Evolutionary conservation across 2,113 vertebrate species (phyloP).

Genomic region (sheep (Ovis aries)): DNA sequence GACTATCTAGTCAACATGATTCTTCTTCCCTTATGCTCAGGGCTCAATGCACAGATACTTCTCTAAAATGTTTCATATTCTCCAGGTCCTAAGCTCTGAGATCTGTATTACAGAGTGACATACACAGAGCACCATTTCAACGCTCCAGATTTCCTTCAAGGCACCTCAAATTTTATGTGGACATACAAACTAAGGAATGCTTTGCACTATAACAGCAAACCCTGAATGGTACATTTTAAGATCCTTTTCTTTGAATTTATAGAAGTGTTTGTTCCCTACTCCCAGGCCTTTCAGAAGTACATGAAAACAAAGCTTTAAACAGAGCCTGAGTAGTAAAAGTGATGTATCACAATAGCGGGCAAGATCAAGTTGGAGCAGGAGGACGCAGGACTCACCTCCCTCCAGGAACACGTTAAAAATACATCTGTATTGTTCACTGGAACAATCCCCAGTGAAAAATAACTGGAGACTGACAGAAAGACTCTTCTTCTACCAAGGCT

Average conservation of each 20-base stretch:
- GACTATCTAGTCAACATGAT: neutral
- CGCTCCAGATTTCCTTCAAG: neutral
- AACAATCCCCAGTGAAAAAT: neutral
- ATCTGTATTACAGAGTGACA: neutral
- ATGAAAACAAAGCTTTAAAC: neutral
- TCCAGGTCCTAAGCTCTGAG: neutral
- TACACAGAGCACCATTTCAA: neutral
- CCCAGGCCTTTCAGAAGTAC: neutral
- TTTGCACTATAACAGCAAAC: neutral
- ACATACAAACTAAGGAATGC: neutral
- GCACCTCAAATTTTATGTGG: neutral
- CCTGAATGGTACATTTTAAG: neutral
- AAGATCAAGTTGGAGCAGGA: neutral
- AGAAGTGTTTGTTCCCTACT: accelerated
- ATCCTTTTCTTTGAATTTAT: neutral
- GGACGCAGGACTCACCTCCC: neutral
- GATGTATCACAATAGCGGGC: neutral
- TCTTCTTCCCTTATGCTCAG: neutral
- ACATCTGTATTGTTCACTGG: neutral
- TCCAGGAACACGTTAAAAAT: neutral
- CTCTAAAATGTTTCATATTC: neutral
- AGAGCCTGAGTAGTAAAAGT: neutral
- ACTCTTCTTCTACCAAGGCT: neutral
- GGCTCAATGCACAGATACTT: neutral
- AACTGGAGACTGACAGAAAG: neutral